Evolutionary conservation across 2,113 vertebrate species (phyloP), one percentile per base, ranked within the genome.

Genomic region (Gallinago media): DNA sequence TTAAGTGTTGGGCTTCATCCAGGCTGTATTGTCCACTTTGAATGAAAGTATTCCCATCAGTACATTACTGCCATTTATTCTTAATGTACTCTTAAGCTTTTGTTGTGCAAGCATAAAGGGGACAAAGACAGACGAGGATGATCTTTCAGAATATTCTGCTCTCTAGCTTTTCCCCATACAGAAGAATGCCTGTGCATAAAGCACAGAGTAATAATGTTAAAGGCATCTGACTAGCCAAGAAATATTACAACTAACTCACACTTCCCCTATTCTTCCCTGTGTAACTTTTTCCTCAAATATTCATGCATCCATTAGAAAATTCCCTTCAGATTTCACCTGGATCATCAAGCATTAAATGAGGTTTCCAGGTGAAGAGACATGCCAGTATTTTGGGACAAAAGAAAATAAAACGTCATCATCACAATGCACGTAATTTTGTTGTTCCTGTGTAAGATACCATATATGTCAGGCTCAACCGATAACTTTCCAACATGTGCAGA

Each of bases 11-110:
- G 94, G 96, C 67, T 95, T 96, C 90, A 89, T 95, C 94, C 93
- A 97, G 92, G 54, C 65, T 52, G 59, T 55, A 86, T 22, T 93
- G 93, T 90, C 95, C 94, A 85, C 85, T 90, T 92, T 46, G 61
- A 90, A 65, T 47, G 34, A 82, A 96, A 96, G 91, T 91, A 98
- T 96, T 97, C 97, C 96, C 96, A 94, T 66, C 82, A 96, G 96
- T 96, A 73, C 95, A 96, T 96, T 97, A 97, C 82, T 95, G 85
- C 63, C 87, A 92, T 94, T 97, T 94, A 92, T 62, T 94, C 93
- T 92, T 96, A 97, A 94, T 91, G 26, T 52, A 85, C 56, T 92
- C 72, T 71, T 80, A 77, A 85, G 82, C 62, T 97, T 97, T 55
- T 92, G 96, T 96, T 96, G 92, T 63, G 95, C 94, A 95, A 98